A percentile compares a stretch with the other conserved stretches of the same genome.
Evolutionary conservation across 2,888 invertebrate genomes (phyloP).

Genomic region (Chrysina gloriosa): DNA sequence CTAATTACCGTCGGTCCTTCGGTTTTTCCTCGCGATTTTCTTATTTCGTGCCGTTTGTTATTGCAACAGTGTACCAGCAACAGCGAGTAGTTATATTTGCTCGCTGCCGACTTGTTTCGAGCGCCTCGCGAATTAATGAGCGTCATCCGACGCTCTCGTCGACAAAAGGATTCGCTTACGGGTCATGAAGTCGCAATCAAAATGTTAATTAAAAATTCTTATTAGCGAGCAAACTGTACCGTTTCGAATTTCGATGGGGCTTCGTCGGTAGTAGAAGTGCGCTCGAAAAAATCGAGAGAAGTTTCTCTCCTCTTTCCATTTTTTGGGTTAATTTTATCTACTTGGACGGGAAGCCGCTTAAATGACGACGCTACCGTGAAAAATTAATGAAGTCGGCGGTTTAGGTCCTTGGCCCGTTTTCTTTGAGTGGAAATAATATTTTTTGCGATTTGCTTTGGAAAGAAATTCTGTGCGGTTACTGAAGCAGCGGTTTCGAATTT

Average conservation of each 20-base stretch:
- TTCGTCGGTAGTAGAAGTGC: not conserved
- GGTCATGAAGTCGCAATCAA: constrained; percentile 18
- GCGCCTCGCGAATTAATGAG: constrained; percentile 14
- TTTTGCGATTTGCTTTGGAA: not conserved
- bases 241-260: not conserved
- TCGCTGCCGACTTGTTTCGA: constrained; percentile 1
- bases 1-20: constrained; percentile 21
- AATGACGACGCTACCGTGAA: not conserved
- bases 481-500: no score
- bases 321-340: constrained; percentile 24
- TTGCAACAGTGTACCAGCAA: no score
- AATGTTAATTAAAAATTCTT: constrained; percentile 24
- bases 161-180: constrained; percentile 22
- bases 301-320: no score
- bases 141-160: constrained; percentile 3
- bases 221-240: constrained; percentile 2
- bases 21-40: not conserved
- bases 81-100: no score
- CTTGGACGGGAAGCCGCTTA: constrained; percentile 12
- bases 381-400: constrained; percentile 1
- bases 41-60: constrained; percentile 12
- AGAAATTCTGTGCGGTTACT: no score
- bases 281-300: no score
- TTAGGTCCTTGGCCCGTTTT: not conserved
- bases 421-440: not conserved